phyloP scores from a whole-genome alignment of 2,888 invertebrate species.

The Philonicus albiceps region DNA sequence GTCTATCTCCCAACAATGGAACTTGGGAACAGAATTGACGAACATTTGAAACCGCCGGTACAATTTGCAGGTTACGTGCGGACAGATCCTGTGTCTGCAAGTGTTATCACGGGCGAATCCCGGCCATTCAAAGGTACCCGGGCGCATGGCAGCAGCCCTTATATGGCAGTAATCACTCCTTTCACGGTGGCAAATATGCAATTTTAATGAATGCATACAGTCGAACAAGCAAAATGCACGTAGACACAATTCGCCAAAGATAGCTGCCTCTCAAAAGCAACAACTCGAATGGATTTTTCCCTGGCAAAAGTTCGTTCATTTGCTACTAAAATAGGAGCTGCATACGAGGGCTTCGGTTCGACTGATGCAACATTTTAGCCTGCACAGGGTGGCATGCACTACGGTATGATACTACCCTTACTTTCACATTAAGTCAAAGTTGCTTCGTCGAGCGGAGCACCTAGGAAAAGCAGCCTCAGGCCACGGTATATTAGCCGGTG shows the following conservation, averaged over 20 bases:
- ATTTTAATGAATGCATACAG: slow-evolving; percentile 28
- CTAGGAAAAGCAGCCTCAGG: slow-evolving; percentile 8
- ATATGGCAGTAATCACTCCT: slow-evolving; percentile 18
- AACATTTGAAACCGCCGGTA: not conserved
- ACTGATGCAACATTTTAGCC: not conserved
- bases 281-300: slow-evolving; percentile 22
- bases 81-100: not conserved
- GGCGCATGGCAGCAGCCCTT: not conserved
- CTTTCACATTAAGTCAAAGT: slow-evolving; percentile 3
- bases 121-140: slow-evolving; percentile 16
- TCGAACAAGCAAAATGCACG: not conserved
- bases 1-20: not conserved
- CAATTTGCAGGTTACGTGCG: not conserved
- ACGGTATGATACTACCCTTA: not conserved
- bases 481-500: slow-evolving; percentile 12
- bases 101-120: slow-evolving; percentile 13
- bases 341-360: not conserved
- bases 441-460: not conserved
- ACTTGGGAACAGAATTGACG: not conserved
- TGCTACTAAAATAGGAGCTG: slow-evolving; percentile 10
- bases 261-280: not conserved
- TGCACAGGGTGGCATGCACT: not conserved
- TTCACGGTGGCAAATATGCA: slow-evolving; percentile 4
- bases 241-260: slow-evolving; percentile 34
- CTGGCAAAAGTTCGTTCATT: slow-evolving; percentile 30